Base-by-base conservation (phyloP, 64 coral and sea anemone genomes). In the Hydrozoanthus tunicans region DNA sequence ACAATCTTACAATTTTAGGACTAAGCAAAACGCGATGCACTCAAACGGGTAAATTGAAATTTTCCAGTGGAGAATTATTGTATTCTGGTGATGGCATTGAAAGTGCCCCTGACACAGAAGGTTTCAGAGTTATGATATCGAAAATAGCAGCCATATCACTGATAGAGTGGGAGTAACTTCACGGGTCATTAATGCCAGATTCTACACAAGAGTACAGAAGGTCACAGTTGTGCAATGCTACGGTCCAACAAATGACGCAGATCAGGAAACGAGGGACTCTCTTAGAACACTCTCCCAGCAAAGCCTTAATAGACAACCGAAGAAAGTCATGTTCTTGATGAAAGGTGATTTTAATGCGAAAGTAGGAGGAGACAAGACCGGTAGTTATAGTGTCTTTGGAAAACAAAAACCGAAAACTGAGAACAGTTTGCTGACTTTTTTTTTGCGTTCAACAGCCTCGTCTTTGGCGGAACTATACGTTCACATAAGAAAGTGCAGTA, bases 151-250 rank as follows among this genome's bases (percentile, higher is more conserved):
- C 79, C 55, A 81, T 4, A 81, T 81, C 79, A 81, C 9, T 59
- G 80, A 82, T 82, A 82, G 80, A 62, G 80, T 82, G 58, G 14
- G 90, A 91, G 78, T 62, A 2, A 59, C 54, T 24, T 14, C 90
- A 82, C 15, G 63, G 53, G 83, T 82, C 58, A 71, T 82, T 24
- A 71, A 51, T 7, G 63, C 90, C 64, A 72, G 8, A 3, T 83
- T 91, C 11, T 20, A 32, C 62, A 71, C 69, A 9, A 91, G 58
- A 26, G 25, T 15, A 32, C 56, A 90, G 20, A 63, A 24, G 25
- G 67, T 82, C 64, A 91, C n/a, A 20, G 58, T 81, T 26, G 59
- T 70, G 51, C 77, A 62, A 77, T 82, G 79, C 62, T 71, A 82
- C 59, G 67, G 78, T 7, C 65, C 90, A 17, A 74, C 64, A 51